phyloP scores from a whole-genome alignment of 2,113 vertebrate genomes.

The Oxygymnocypris stewartii region DNA sequence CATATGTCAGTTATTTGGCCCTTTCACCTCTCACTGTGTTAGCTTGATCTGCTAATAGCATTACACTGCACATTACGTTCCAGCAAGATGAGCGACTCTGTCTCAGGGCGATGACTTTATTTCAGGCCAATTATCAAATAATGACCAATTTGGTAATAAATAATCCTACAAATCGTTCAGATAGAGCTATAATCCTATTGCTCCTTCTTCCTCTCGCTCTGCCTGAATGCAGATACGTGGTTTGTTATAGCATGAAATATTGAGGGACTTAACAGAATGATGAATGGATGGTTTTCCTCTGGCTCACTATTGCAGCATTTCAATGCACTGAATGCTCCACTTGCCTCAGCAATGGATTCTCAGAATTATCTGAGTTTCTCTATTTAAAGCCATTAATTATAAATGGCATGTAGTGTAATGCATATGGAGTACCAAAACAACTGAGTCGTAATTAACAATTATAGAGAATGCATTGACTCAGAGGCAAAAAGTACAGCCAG shows the following conservation, averaged over 20 bases:
- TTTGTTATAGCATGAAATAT: constrained; percentile 64
- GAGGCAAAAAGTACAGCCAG: background rate
- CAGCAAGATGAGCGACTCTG: constrained; percentile 63
- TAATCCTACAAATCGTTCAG: constrained; percentile 52
- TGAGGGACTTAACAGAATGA: constrained; percentile 65
- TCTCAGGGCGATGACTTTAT: constrained; percentile 67
- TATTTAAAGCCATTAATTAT: constrained; percentile 77
- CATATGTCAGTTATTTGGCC: constrained; percentile 45
- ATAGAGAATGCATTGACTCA: constrained; percentile 43
- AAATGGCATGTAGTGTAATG: constrained; percentile 61
- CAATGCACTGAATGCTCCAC: constrained; percentile 63
- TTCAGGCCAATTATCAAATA: constrained; percentile 68
- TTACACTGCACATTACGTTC: constrained; percentile 42
- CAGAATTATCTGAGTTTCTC: constrained; percentile 66
- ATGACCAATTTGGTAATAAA: constrained; percentile 70
- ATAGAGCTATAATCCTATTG: constrained; percentile 49
- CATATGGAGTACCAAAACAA: constrained; percentile 61
- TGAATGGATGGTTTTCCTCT: constrained; percentile 68
- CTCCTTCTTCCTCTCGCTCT: background rate
- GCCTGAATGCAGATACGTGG: constrained; percentile 37
- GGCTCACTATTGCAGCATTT: constrained; percentile 71
- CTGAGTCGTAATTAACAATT: constrained; percentile 66
- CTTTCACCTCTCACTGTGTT: constrained; percentile 14
- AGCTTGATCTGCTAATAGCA: constrained; percentile 53
- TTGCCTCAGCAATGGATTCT: constrained; percentile 53